Base-by-base conservation (phyloP, 2,888 invertebrate genomes). In the Apodemia hepburni region DNA sequence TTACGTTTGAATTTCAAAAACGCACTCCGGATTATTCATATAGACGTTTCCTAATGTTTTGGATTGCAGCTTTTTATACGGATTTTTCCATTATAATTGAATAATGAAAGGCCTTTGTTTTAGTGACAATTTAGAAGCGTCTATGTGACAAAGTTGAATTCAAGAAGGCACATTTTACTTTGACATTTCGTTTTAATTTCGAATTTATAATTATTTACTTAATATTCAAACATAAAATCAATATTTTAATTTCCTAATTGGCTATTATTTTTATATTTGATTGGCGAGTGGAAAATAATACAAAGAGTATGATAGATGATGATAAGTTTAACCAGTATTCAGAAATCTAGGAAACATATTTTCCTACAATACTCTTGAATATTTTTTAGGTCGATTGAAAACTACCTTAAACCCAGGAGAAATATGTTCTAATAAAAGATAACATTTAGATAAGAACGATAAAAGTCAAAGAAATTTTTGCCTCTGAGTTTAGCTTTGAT, bases 401-500 rank as follows among this genome's bases (percentile, higher is more conserved):
- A 4, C 12, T 38, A 38, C 38, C 3, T 17, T 51, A 18, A 18
- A 22, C 22, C 7, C 8, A 33, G 8, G 0, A 8, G 33, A 33
- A 33, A 8, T 33, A 33, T 33, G 33, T 33, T 33, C 8, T 33
- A 33, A 33, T 1, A 33, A 33, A 33, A 8, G 33, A 33, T 33
- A 33, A 33, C 33, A 33, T 33, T 33, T 33, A 1, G 33, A 33
- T 33, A 33, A 33, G 33, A 49, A 17, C 8, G 7, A 11, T 49
- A 51, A 51, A 51, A 4, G 17, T 51, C 51, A 51, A 51, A 51
- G 17, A 18, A 27, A 27, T 54, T 5, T 22, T 12, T 27, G 54
- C 54, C 54, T 54, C 12, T 12, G 54, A 54, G 22, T 54, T 54
- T 27, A 54, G 54, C 27, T 54, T 54, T 54, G 54, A 27, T 54